Percentiles rank a stretch among this genome's conserved stretches.
Evolutionary conservation across 2,113 vertebrate species (phyloP).

Genomic region (Zingel zingel): DNA sequence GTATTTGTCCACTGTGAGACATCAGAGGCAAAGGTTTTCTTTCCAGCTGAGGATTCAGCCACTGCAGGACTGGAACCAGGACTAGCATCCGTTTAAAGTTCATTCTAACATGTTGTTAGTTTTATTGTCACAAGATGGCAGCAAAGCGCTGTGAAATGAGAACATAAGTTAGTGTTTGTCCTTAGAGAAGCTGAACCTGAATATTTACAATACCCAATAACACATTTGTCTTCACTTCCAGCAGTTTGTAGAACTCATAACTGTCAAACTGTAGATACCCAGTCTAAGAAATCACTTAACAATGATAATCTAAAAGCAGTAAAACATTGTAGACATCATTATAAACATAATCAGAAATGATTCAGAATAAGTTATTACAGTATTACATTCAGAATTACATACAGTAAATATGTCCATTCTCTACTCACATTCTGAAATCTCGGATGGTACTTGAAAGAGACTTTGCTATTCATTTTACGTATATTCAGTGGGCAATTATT

Average conservation of each 20-base stretch:
- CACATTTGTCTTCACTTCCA: background rate
- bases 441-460: too few species aligned
- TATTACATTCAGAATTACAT: too few species aligned
- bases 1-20: background rate
- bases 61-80: background rate
- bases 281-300: too few species aligned
- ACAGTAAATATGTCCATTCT: too few species aligned
- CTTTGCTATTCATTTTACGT: too few species aligned
- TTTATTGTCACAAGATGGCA: conserved; percentile 68
- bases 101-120: background rate
- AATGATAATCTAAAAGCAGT: too few species aligned
- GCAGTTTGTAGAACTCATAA: background rate
- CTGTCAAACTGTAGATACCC: background rate
- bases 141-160: conserved; percentile 22
- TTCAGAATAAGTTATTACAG: too few species aligned
- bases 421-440: too few species aligned
- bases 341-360: too few species aligned
- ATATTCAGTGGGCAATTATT: too few species aligned
- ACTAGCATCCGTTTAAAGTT: background rate
- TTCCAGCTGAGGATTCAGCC: background rate
- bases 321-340: too few species aligned
- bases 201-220: background rate
- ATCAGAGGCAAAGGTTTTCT: background rate
- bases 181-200: background rate
- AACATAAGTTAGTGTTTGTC: background rate